A percentile compares a stretch with the other conserved stretches of the same genome.
Conservation (phyloP, 2,113 vertebrate species). For the Patagioenas fasciata region DNA sequence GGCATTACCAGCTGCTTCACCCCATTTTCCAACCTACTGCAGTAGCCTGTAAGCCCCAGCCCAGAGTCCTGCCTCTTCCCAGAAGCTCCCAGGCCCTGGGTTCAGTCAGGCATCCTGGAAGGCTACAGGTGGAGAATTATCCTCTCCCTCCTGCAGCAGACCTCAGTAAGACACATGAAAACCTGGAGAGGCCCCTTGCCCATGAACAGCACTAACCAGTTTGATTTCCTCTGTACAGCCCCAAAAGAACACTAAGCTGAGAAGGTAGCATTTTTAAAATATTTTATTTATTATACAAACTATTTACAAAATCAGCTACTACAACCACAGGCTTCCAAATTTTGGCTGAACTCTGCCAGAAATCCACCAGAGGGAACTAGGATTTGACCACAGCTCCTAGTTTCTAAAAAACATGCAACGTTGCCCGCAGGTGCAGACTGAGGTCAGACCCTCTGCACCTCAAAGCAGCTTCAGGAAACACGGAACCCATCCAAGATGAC, state of each 20-base stretch:
- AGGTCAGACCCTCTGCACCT: slow-evolving; percentile 1
- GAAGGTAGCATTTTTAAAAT: slow-evolving; percentile 60
- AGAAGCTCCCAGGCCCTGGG: background rate
- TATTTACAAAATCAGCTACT: slow-evolving; percentile 77
- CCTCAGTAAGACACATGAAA: background rate
- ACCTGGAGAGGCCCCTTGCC: background rate
- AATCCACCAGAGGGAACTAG: slow-evolving; percentile 29
- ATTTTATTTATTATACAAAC: slow-evolving; percentile 81
- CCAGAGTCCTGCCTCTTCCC: background rate
- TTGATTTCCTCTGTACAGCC: background rate
- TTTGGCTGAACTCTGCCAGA: slow-evolving; percentile 52
- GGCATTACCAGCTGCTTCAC: background rate
- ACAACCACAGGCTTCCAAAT: slow-evolving; percentile 56
- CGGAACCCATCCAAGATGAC: background rate
- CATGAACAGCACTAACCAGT: background rate
- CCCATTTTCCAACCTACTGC: background rate
- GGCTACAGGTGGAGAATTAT: background rate
- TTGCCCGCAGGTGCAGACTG: background rate
- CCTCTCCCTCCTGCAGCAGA: background rate
- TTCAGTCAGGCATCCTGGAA: background rate
- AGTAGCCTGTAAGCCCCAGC: background rate
- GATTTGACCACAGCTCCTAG: slow-evolving; percentile 49
- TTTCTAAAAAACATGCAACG: slow-evolving; percentile 53
- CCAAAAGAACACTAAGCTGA: background rate
- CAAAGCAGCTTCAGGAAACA: slow-evolving; percentile 27